phyloP scores from a whole-genome alignment of 1,140 invertebrate genomes.

The Drosophila burlai region DNA sequence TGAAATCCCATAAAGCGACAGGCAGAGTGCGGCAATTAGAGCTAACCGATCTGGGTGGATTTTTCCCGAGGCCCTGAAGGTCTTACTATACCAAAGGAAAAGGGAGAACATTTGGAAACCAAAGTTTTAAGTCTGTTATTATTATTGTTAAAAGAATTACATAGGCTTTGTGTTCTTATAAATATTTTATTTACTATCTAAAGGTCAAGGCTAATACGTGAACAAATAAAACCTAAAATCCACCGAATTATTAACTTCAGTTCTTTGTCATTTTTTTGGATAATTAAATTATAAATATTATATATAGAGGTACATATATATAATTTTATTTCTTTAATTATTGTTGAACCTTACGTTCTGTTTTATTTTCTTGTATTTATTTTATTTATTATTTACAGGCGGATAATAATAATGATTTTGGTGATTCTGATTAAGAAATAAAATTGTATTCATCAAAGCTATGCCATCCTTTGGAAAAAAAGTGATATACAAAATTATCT shows the following conservation, averaged over 20 bases:
- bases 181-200: background rate
- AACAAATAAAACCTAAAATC: background rate
- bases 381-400: too few relatives aligned
- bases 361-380: too few relatives aligned
- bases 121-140: background rate
- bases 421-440: too few relatives aligned
- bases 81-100: background rate
- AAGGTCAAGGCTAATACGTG: too few relatives aligned
- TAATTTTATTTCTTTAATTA: background rate
- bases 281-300: background rate
- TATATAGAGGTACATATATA: too few relatives aligned
- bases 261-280: background rate
- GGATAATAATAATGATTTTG: too few relatives aligned
- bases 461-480: too few relatives aligned
- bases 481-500: too few relatives aligned
- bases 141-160: background rate
- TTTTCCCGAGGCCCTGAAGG: background rate
- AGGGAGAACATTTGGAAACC: background rate
- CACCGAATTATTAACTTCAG: background rate
- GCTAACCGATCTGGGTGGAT: constrained; percentile 32
- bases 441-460: too few relatives aligned
- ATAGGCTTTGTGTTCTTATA: too few relatives aligned
- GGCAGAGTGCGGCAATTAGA: constrained; percentile 31
- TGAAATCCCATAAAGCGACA: constrained; percentile 46
- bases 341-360: background rate